A percentile compares a stretch with the other conserved stretches of the same genome.
These are phyloP conservation scores for Trididemnum clinides DNA, from an alignment of 23 tunicate species.

Conservation along the genomic window DNA sequence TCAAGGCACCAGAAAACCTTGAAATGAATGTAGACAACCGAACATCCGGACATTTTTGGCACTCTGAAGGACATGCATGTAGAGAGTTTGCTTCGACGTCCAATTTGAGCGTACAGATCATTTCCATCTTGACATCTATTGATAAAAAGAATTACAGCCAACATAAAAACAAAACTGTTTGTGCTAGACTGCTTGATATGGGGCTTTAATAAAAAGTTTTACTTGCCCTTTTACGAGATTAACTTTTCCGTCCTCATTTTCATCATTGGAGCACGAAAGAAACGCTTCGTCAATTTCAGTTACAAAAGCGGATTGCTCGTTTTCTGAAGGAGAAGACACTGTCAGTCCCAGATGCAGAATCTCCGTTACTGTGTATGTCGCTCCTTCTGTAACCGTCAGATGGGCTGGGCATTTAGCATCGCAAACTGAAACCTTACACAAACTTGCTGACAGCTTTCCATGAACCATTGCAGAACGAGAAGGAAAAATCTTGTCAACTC, in stretches of 20 bases:
- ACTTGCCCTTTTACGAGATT: background rate
- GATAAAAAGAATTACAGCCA: too few species aligned
- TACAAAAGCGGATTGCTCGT: background rate
- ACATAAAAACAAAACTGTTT: too few species aligned
- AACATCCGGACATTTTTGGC: background rate
- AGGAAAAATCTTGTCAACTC: background rate
- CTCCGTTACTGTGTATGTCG: background rate
- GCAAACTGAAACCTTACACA: background rate
- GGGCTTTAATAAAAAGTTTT: too few species aligned
- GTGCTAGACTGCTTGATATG: too few species aligned
- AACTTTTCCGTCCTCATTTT: background rate
- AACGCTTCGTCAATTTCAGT: background rate
- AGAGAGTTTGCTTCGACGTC: background rate
- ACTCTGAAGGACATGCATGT: background rate
- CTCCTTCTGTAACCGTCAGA: background rate
- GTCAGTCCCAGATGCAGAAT: background rate
- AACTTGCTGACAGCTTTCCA: background rate
- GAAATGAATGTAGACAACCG: background rate
- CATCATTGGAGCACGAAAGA: background rate
- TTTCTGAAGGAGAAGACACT: background rate
- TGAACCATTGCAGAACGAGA: background rate
- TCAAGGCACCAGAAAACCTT: background rate
- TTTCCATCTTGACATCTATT: background rate
- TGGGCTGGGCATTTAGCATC: background rate
- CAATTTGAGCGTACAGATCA: background rate